Conservation (phyloP, 2,888 invertebrate genomes). For the Dinocampus coccinellae region DNA sequence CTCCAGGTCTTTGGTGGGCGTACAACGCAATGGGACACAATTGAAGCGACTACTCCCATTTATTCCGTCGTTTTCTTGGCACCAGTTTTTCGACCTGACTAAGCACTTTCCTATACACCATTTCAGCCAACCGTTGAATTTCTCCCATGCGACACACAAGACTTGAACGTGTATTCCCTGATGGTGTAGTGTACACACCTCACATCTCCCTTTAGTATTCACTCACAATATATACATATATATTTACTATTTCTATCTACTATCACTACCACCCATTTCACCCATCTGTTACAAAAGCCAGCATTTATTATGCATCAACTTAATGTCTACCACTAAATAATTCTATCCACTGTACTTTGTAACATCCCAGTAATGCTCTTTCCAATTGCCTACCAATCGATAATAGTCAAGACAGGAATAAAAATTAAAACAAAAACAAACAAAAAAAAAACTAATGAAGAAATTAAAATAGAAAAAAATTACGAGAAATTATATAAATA, state of each 20-base stretch:
- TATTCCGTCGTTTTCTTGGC: conserved; percentile 37
- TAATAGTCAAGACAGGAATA: conserved; percentile 2
- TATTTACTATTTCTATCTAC: too few species aligned
- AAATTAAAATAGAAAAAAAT: not conserved
- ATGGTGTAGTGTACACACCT: not conserved
- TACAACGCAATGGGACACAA: conserved; percentile 28
- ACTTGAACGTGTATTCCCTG: not conserved
- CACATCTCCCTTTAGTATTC: too few species aligned
- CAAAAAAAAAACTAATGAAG: not conserved
- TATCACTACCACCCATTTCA: not conserved
- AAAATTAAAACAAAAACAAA: not conserved
- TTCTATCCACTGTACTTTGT: not conserved
- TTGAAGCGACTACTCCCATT: conserved; percentile 36
- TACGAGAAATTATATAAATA: too few species aligned
- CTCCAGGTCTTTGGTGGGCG: conserved; percentile 20
- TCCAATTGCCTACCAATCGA: conserved; percentile 11
- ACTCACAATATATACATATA: too few species aligned
- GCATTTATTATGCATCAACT: conserved; percentile 26
- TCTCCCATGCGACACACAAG: conserved; percentile 19
- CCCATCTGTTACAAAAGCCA: conserved; percentile 9
- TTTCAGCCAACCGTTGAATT: conserved; percentile 17
- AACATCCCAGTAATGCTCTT: conserved; percentile 2
- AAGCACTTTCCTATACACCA: conserved; percentile 30
- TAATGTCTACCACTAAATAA: conserved; percentile 16
- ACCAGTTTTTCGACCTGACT: conserved; percentile 28